These are phyloP conservation scores for Neodiprion pinetum DNA, from an alignment of 1,140 invertebrate genomes.

Conservation along the genomic window DNA sequence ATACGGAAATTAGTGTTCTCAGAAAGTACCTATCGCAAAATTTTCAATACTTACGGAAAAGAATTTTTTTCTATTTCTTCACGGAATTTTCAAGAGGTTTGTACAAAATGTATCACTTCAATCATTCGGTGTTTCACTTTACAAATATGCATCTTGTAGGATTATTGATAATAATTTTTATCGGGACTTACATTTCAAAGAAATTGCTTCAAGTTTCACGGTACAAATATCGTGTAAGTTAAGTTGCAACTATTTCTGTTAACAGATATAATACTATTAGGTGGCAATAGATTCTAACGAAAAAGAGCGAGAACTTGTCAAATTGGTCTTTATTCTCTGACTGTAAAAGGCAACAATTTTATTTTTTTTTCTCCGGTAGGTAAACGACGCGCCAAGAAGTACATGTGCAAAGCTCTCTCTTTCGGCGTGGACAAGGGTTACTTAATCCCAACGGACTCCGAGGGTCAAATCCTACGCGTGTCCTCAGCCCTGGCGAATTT, in stretches of 20 bases:
- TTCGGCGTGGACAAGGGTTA: constrained; percentile 48
- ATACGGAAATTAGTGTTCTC: neutral
- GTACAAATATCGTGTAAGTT: neutral
- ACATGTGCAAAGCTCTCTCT: constrained; percentile 44
- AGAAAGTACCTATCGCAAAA: neutral
- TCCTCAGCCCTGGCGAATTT: constrained; percentile 28
- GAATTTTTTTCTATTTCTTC: neutral
- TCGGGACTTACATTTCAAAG: too few species aligned
- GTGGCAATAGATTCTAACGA: too few species aligned
- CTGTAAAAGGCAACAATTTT: neutral
- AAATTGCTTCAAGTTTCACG: neutral
- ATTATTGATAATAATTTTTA: too few species aligned
- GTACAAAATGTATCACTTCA: too few species aligned
- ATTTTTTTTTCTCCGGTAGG: constrained; percentile 31
- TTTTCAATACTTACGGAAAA: neutral
- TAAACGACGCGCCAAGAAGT: constrained; percentile 41
- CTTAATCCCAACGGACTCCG: constrained; percentile 39
- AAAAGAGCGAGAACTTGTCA: neutral
- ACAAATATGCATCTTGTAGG: too few species aligned
- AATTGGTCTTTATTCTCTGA: neutral
- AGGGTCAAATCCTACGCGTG: constrained; percentile 42
- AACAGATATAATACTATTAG: neutral
- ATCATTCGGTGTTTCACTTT: too few species aligned
- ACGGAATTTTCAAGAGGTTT: neutral
- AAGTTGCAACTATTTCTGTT: neutral